Percentiles rank a stretch among this genome's conserved stretches.
These are phyloP conservation scores for Eurosta solidaginis DNA, from an alignment of 1,140 invertebrate species.

Conservation along the genomic window DNA sequence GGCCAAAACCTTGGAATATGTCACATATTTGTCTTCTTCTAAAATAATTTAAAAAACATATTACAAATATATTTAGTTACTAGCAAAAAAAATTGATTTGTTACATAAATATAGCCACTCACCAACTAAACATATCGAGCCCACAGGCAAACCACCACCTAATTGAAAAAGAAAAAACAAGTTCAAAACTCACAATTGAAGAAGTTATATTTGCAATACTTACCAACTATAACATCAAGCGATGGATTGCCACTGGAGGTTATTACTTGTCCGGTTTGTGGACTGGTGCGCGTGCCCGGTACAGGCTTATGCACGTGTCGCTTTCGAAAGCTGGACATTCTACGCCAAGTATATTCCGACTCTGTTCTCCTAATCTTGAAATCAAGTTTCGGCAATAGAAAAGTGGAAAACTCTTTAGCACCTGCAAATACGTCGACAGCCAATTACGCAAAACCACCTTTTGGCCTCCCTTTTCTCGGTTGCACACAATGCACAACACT, in stretches of 20 bases:
- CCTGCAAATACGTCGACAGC: background rate
- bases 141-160: conserved; percentile 68
- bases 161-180: conserved; percentile 34
- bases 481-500: background rate
- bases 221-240: conserved; percentile 71
- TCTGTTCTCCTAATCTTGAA: background rate
- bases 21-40: conserved; percentile 82
- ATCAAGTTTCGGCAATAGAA: background rate
- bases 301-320: conserved; percentile 59
- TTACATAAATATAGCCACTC: conserved; percentile 40
- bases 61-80: background rate
- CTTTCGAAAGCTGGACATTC: conserved; percentile 59
- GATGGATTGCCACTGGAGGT: conserved; percentile 73
- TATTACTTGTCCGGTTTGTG: conserved; percentile 71
- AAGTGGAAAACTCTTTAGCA: too few species aligned
- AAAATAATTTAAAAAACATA: conserved; percentile 47
- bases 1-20: conserved; percentile 73
- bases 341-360: background rate
- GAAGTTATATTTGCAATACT: conserved; percentile 11
- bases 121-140: conserved; percentile 67
- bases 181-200: background rate
- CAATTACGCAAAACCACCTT: background rate
- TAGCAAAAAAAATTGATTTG: background rate
- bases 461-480: background rate
- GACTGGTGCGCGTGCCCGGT: conserved; percentile 68